These are phyloP conservation scores for Corvus moneduloides DNA, from an alignment of 2,113 vertebrate genomes.

Conservation along the genomic window DNA sequence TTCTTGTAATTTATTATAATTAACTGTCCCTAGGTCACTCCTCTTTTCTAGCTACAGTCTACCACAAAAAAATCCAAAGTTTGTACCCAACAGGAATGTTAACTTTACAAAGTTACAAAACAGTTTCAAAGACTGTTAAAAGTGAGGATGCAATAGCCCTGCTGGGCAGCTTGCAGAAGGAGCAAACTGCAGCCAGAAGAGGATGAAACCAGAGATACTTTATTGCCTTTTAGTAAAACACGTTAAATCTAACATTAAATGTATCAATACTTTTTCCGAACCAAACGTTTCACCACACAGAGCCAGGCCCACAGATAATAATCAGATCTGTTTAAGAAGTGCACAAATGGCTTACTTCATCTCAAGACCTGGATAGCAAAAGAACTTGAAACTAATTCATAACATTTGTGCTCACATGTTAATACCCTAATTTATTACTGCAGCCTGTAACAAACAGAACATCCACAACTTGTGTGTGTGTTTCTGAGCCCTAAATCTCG, in stretches of 20 bases:
- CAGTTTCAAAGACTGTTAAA: background rate
- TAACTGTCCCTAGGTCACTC: background rate
- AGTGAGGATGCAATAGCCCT: background rate
- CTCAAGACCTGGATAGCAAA: background rate
- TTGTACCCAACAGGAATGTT: background rate
- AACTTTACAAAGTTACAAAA: background rate
- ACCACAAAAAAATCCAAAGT: background rate
- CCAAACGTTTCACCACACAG: background rate
- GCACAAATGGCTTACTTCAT: background rate
- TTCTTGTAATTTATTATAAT: background rate
- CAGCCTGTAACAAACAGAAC: background rate
- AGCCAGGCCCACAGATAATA: background rate
- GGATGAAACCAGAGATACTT: background rate
- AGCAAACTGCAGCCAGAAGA: background rate
- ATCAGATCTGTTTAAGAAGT: background rate
- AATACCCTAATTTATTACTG: background rate
- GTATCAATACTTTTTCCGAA: background rate
- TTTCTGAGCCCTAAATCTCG: background rate
- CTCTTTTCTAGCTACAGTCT: conserved; percentile 6
- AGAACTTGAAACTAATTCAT: background rate
- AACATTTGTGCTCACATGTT: background rate
- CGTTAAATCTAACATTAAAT: background rate
- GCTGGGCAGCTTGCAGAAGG: background rate
- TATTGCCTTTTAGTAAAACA: background rate
- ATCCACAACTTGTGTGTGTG: background rate